Conservation (phyloP, 2,797 vertebrate genomes). For the Bovichtus diacanthus region DNA sequence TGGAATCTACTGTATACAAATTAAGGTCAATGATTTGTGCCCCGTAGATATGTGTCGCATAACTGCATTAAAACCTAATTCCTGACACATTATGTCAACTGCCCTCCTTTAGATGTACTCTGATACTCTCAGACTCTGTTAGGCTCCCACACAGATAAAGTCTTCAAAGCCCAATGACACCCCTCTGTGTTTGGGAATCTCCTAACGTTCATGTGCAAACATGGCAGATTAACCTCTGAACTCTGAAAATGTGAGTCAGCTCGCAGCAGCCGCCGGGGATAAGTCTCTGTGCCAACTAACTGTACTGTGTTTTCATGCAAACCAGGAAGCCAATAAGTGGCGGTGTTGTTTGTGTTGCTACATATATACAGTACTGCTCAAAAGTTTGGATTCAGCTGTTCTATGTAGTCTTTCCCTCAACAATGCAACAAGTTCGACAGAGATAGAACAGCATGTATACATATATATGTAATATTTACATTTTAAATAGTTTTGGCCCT, state of each 20-base stretch:
- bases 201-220: constrained; percentile 45
- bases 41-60: background rate
- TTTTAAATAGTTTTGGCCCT: too few species aligned
- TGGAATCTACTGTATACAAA: background rate
- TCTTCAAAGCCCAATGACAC: constrained; percentile 30
- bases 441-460: too few species aligned
- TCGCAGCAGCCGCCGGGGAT: background rate
- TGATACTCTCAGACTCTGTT: background rate
- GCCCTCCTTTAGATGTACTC: background rate
- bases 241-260: constrained; percentile 47
- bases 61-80: background rate
- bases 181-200: constrained; percentile 49
- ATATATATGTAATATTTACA: too few species aligned
- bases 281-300: background rate
- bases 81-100: background rate
- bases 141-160: constrained; percentile 12
- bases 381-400: background rate
- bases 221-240: constrained; percentile 61
- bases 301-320: constrained; percentile 1
- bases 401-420: too few species aligned
- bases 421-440: too few species aligned
- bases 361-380: too few species aligned
- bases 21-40: background rate
- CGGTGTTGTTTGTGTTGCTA: background rate
- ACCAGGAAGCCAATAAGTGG: background rate